A percentile compares a stretch with the other conserved stretches of the same genome.
Conservation (phyloP, 2,888 invertebrate species). For the Syritta pipiens region DNA sequence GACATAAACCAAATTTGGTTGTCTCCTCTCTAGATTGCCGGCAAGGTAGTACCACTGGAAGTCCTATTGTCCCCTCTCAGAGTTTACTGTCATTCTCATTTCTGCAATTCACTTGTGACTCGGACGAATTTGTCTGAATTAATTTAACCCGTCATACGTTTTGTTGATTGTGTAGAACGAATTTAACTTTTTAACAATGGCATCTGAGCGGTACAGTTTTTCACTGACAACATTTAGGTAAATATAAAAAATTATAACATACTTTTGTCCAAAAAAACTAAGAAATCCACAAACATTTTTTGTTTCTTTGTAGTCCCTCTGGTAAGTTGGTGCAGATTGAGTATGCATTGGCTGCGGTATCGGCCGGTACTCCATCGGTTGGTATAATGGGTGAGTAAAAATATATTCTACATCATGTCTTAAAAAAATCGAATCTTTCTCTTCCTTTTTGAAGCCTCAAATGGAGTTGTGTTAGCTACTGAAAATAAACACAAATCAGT, state of each 20-base stretch:
- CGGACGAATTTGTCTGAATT: no score
- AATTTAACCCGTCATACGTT: no score
- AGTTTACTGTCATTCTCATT: no score
- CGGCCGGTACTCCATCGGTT: conserved; percentile 98
- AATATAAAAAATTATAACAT: conserved; percentile 63
- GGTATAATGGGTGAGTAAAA: conserved; percentile 94
- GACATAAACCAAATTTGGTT: no score
- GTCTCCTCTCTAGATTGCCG: no score
- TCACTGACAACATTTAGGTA: conserved; percentile 89
- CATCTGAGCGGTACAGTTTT: conserved; percentile 97
- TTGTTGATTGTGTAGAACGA: no score
- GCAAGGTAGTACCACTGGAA: no score
- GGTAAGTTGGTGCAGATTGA: conserved; percentile 99
- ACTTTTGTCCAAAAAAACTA: conserved; percentile 3
- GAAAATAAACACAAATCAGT: conserved; percentile 99
- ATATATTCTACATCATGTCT: background rate
- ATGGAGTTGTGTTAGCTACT: conserved; percentile 99
- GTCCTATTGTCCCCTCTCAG: no score
- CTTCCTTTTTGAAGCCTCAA: conserved; percentile 85
- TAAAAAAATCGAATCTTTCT: background rate
- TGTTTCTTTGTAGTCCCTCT: conserved; percentile 95
- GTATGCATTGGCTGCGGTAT: conserved; percentile 99
- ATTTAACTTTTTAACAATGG: no score
- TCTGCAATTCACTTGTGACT: no score
- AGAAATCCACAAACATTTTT: no score